phyloP scores from a whole-genome alignment of 2,113 vertebrate species.

The Ptilorrhoa leucosticta region DNA sequence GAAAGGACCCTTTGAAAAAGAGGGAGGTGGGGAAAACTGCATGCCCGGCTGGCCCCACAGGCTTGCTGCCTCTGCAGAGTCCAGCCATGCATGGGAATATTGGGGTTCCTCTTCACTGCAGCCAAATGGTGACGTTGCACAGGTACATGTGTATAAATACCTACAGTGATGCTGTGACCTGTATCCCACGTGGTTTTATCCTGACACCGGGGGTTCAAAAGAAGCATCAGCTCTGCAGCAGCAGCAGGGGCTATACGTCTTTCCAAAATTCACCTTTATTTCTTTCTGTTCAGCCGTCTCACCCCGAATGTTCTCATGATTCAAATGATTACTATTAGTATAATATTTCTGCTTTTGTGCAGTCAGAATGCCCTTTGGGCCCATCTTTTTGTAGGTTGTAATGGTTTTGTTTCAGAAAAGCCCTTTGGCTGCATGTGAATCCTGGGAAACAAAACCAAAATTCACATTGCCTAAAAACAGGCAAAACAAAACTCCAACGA shows the following conservation, averaged over 20 bases:
- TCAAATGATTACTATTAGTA: not conserved
- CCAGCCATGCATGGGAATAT: not conserved
- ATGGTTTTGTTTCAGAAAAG: not conserved
- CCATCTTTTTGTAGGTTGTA: not conserved
- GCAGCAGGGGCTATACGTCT: rapidly evolving
- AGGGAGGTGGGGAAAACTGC: not conserved
- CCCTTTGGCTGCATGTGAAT: not conserved
- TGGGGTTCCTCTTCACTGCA: not conserved
- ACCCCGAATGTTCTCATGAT: not conserved
- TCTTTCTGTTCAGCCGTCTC: not conserved
- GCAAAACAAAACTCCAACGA: not conserved
- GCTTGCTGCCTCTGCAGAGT: not conserved
- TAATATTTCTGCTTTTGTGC: not conserved
- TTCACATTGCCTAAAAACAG: not conserved
- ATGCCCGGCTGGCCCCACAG: not conserved
- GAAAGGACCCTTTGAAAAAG: constrained; percentile 58
- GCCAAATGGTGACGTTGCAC: not conserved
- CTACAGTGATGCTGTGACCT: not conserved
- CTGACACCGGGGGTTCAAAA: rapidly evolving
- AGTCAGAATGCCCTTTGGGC: not conserved
- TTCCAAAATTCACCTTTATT: not conserved
- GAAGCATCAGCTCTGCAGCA: not conserved
- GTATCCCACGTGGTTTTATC: not conserved
- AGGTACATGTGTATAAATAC: not conserved
- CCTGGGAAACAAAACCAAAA: not conserved